Conservation (phyloP, 2,113 vertebrate genomes). For the Anseranas semipalmata region DNA sequence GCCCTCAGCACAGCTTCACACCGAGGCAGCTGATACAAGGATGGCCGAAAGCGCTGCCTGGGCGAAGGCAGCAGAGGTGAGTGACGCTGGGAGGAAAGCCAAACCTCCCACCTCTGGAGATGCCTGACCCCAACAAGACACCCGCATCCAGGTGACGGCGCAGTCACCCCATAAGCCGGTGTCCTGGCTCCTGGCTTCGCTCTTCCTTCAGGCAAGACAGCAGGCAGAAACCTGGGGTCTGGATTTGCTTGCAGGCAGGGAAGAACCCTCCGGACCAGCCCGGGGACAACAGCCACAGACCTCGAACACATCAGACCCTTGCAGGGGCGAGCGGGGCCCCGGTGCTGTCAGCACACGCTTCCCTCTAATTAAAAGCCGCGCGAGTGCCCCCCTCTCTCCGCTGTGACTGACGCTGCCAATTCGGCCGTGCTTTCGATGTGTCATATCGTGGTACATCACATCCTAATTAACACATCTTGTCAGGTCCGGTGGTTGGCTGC, state of each 20-base stretch:
- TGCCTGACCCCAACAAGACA: fast-evolving
- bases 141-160: fast-evolving
- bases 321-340: fast-evolving
- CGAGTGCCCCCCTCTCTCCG: not conserved
- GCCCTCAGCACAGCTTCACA: not conserved
- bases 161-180: fast-evolving
- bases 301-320: not conserved
- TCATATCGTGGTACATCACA: conserved; percentile 50
- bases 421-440: conserved; percentile 15
- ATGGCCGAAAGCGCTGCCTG: not conserved
- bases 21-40: too few relatives aligned
- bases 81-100: not conserved
- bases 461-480: conserved; percentile 73
- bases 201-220: not conserved
- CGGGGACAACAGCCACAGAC: not conserved
- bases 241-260: not conserved
- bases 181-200: not conserved
- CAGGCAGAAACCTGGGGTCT: not conserved
- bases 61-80: fast-evolving
- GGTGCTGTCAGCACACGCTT: not conserved
- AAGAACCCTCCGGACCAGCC: not conserved
- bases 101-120: not conserved
- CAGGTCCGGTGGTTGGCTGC: conserved; percentile 68
- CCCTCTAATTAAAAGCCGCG: conserved; percentile 48
- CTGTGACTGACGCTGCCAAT: conserved; percentile 46